Evolutionary conservation across 1,140 invertebrate genomes (phyloP).

Genomic region (Cardiocondyla obscurior): DNA sequence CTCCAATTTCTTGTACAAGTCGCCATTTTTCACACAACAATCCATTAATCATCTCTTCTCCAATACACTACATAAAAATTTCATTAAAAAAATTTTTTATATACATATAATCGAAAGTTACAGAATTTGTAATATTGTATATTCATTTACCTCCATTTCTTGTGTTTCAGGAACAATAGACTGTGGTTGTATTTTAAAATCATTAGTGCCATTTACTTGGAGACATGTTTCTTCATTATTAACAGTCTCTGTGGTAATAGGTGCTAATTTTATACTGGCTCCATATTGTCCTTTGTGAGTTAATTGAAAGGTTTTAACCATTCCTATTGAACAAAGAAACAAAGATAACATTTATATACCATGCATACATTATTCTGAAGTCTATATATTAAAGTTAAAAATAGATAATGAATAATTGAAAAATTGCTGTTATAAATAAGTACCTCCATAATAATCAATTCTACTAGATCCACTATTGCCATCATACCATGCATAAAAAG

Average conservation of each 20-base stretch:
- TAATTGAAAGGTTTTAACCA: constrained; percentile 95
- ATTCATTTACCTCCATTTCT: constrained; percentile 87
- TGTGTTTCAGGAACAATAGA: constrained; percentile 92
- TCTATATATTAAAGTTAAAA: not conserved
- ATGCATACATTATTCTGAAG: not conserved
- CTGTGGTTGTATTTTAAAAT: constrained; percentile 88
- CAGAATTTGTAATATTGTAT: not conserved
- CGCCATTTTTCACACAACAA: constrained; percentile 90
- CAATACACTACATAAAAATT: constrained; percentile 78
- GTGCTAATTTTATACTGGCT: constrained; percentile 92
- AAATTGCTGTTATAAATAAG: constrained; percentile 18
- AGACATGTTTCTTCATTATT: constrained; percentile 92
- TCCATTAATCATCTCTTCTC: constrained; percentile 87
- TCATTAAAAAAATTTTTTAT: constrained; percentile 28
- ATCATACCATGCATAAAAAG: constrained; percentile 96
- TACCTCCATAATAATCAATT: constrained; percentile 97
- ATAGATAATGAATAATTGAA: constrained; percentile 16
- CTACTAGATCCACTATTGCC: constrained; percentile 89
- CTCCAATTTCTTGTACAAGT: constrained; percentile 86
- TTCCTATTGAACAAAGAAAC: constrained; percentile 82
- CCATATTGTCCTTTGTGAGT: constrained; percentile 87
- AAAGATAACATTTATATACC: not conserved
- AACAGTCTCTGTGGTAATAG: constrained; percentile 90
- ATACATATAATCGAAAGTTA: constrained; percentile 46
- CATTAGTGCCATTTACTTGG: constrained; percentile 91